Base-by-base conservation (phyloP, 2,113 vertebrate species). In the Cardinalis cardinalis region DNA sequence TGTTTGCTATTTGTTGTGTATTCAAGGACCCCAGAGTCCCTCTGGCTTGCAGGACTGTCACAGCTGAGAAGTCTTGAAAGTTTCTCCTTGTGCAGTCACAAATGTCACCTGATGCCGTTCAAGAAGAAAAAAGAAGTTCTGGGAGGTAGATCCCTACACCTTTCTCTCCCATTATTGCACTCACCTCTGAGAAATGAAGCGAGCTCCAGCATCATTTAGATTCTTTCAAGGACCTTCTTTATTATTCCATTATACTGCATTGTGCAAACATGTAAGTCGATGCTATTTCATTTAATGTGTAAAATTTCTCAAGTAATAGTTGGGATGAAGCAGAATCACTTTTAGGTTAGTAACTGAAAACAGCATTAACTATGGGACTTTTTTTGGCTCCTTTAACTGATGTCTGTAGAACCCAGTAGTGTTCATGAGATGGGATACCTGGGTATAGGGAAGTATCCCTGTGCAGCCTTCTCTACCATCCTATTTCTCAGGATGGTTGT, bases 341-440 rank as follows among this genome's bases (percentile, higher is more conserved):
- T 78, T 21, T 55, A 95, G 73, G 61, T 92, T 94, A 85, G 81
- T 82, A 94, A 73, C 38, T 64, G 56, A 58, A 83, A 49, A 68
- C 58, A 81, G 34, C 84, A 36, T 61, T 90, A 84, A 66, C n/a
- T 74, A 29, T 5, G 19, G 21, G 29, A 68, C 65, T 63, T 74
- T 92, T 60, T 32, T 58, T 34, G 9, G 23, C 81, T 87, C 44
- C 32, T 90, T 87, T 84, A 52, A 29, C 10, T 20, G 14, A 20
- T 58, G 20, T 14, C 60, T 89, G 25, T 63, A 63, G 28, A 48
- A 69, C 3, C 13, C 9, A 25, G 13, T 34, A 26, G 13, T 70
- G 14, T 46, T 73, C 55, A 44, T 26, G 19, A 88, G 40, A n/a
- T 26, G 48, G 23, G 21, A 60, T 55, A 28, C 15, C 15, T 1